phyloP scores from a whole-genome alignment of 2,113 vertebrate species.

The Raja brachyura region DNA sequence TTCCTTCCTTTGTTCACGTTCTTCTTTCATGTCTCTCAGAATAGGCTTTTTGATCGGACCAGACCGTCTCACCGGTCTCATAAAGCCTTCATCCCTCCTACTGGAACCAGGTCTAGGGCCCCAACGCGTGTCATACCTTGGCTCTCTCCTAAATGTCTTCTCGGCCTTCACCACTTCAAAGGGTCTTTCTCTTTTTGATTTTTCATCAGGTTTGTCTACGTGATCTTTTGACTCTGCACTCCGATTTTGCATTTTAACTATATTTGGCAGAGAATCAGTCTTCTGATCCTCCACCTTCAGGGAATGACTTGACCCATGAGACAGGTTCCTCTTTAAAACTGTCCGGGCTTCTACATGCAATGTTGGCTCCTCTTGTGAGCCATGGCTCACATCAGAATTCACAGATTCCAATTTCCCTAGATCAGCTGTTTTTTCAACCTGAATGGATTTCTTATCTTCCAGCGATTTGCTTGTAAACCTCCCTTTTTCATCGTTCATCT shows the following conservation, averaged over 20 bases:
- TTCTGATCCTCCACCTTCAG: conserved; percentile 79
- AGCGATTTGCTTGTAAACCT: conserved; percentile 65
- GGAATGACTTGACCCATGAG: conserved; percentile 77
- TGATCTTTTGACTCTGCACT: conserved; percentile 62
- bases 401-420: conserved; percentile 61
- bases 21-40: conserved; percentile 94
- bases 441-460: conserved; percentile 66
- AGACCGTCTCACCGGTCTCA: conserved; percentile 81
- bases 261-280: conserved; percentile 58
- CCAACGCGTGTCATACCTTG: conserved; percentile 89
- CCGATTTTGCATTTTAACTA: conserved; percentile 58
- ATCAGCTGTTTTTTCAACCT: conserved; percentile 53
- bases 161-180: conserved; percentile 75
- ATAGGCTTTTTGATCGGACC: conserved; percentile 97
- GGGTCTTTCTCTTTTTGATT: conserved; percentile 68
- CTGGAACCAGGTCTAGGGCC: conserved; percentile 71
- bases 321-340: conserved; percentile 75
- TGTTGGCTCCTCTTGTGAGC: conserved; percentile 65
- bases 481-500: conserved; percentile 58
- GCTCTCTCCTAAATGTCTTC: conserved; percentile 69
- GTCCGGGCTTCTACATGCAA: conserved; percentile 61
- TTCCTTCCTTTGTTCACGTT: conserved; percentile 84
- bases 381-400: conserved; percentile 56
- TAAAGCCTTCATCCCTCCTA: conserved; percentile 76
- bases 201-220: conserved; percentile 70